Evolutionary conservation across 92 coral and sea anemone genomes (phyloP).

Genomic region (Epizoanthus illoricatus): DNA sequence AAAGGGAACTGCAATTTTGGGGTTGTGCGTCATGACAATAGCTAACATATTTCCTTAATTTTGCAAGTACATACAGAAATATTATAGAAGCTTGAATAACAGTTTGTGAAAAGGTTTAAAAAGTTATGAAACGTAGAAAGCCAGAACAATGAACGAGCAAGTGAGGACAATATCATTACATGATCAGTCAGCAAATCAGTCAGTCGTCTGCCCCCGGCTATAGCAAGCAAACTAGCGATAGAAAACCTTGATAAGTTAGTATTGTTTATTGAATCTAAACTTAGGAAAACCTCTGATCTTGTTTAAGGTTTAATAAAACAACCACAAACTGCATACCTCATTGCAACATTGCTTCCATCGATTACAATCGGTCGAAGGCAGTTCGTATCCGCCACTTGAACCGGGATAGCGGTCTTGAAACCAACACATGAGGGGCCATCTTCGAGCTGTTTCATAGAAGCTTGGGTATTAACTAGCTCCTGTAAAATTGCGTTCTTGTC

Average conservation of each 20-base stretch:
- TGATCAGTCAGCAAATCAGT: constrained; percentile 13
- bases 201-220: constrained; percentile 30
- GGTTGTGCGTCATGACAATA: too few relatives aligned
- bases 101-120: background rate
- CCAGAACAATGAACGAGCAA: constrained; percentile 7
- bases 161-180: constrained; percentile 29
- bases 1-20: background rate
- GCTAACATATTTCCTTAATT: too few relatives aligned
- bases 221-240: constrained; percentile 2
- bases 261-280: constrained; percentile 39
- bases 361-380: constrained; percentile 88
- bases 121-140: constrained; percentile 10
- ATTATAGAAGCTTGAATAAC: background rate
- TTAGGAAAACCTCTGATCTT: constrained; percentile 20
- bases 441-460: constrained; percentile 86
- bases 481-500: constrained; percentile 73
- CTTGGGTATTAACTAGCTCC: constrained; percentile 83
- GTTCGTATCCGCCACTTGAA: constrained; percentile 56
- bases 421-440: constrained; percentile 71
- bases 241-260: constrained; percentile 25
- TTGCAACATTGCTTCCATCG: constrained; percentile 98
- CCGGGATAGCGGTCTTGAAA: constrained; percentile 50
- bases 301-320: constrained; percentile 15
- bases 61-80: too few relatives aligned
- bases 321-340: constrained; percentile 73